Evolutionary conservation across 2,797 vertebrate genomes (phyloP).

Genomic region (Odontamblyopus lacepedii): DNA sequence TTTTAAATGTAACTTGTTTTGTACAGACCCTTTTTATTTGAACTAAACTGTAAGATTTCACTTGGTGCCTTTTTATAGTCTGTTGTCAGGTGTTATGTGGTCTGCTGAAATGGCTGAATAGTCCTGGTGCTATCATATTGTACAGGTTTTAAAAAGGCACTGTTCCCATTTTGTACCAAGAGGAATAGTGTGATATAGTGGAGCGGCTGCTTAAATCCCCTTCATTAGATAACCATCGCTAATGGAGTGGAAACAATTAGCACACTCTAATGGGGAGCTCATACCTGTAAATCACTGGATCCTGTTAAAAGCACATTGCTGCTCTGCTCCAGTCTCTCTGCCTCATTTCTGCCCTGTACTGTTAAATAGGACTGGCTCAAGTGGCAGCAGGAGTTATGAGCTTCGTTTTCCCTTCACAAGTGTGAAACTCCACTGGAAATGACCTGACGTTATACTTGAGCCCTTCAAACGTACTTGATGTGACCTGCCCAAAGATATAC

Average conservation of each 20-base stretch:
- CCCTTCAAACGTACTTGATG: background rate
- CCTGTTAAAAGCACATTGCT: constrained; percentile 73
- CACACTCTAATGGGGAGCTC: constrained; percentile 82
- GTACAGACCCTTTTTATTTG: background rate
- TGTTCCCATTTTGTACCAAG: constrained; percentile 48
- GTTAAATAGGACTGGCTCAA: constrained; percentile 67
- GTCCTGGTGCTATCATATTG: constrained; percentile 25
- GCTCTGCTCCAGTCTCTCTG: constrained; percentile 69
- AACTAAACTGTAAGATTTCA: constrained; percentile 2
- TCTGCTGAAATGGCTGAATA: constrained; percentile 24
- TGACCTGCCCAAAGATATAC: constrained; percentile 1
- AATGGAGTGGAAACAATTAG: constrained; percentile 88
- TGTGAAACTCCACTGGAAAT: constrained; percentile 45
- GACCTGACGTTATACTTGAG: constrained; percentile 31
- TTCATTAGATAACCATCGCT: constrained; percentile 85
- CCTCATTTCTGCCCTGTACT: constrained; percentile 68
- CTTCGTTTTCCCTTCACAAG: constrained; percentile 53
- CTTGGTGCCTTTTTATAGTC: constrained; percentile 14
- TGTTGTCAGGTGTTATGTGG: constrained; percentile 25
- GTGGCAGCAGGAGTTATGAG: constrained; percentile 64
- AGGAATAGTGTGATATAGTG: constrained; percentile 75
- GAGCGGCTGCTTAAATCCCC: constrained; percentile 75
- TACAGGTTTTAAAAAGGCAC: constrained; percentile 51
- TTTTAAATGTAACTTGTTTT: constrained; percentile 77
- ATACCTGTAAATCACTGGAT: constrained; percentile 85